Evolutionary conservation across 2,113 vertebrate genomes (phyloP).

Genomic region (Smithornis capensis): DNA sequence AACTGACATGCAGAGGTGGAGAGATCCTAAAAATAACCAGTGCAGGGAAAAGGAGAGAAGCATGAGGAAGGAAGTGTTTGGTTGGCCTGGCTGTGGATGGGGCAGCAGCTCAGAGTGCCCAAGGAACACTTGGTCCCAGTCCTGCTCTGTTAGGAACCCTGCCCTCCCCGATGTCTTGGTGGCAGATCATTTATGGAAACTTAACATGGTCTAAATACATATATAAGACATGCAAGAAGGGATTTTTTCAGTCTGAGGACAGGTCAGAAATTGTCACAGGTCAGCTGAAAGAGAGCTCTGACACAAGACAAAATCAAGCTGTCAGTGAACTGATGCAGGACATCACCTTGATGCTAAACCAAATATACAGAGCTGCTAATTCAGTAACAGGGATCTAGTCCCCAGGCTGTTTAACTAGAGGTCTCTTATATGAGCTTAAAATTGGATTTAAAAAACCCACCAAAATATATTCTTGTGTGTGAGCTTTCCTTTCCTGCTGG

Average conservation of each 20-base stretch:
- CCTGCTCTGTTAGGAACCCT: not conserved
- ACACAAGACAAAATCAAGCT: not conserved
- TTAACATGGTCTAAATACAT: not conserved
- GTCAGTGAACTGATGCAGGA: not conserved
- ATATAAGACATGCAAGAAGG: not conserved
- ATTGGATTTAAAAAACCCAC: not conserved
- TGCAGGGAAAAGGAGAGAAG: not conserved
- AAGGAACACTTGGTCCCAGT: not conserved
- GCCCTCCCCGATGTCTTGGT: not conserved
- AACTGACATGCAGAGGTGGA: not conserved
- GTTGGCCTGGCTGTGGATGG: not conserved
- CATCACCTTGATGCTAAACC: not conserved
- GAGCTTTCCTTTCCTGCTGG: not conserved
- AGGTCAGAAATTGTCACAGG: not conserved
- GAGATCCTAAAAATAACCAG: constrained; percentile 32
- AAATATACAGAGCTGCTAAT: not conserved
- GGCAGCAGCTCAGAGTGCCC: not conserved
- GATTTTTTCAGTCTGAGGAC: not conserved
- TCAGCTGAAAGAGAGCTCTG: not conserved
- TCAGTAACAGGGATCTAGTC: not conserved
- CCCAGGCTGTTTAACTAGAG: not conserved
- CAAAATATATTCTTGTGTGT: not conserved
- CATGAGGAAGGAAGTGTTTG: not conserved
- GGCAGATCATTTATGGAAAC: not conserved
- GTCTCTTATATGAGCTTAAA: not conserved